A percentile compares a stretch with the other conserved stretches of the same genome.
Evolutionary conservation across 30 jellyfish, hydroid and myxozoan species (phyloP).

Genomic region (Hydractinia symbiolongicarpus): DNA sequence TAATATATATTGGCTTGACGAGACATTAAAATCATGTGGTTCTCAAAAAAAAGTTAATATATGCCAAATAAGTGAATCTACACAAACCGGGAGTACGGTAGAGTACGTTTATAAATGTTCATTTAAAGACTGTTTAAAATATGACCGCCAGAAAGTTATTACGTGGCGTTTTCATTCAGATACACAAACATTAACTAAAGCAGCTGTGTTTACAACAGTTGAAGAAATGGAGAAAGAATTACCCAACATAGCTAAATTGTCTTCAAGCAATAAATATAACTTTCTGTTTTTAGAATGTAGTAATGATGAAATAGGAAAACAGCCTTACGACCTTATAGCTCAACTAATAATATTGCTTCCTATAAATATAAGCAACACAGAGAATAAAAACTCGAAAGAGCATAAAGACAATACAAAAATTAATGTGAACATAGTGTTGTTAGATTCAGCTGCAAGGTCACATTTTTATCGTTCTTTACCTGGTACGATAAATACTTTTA

Average conservation of each 20-base stretch:
- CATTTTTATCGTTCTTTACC: slow-evolving; percentile 69
- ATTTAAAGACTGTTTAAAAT: slow-evolving; percentile 1
- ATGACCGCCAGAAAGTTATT: neutral
- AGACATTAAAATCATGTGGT: slow-evolving; percentile 35
- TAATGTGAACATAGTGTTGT: slow-evolving; percentile 44
- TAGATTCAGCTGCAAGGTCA: slow-evolving; percentile 71
- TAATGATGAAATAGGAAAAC: neutral
- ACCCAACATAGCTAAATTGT: neutral
- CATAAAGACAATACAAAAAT: neutral
- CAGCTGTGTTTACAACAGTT: neutral
- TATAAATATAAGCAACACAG: neutral
- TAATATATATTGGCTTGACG: slow-evolving; percentile 34
- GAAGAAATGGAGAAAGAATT: slow-evolving; percentile 13
- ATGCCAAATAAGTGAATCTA: neutral
- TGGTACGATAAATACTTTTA: slow-evolving; percentile 35
- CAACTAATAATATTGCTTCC: slow-evolving; percentile 47
- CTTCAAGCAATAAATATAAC: slow-evolving; percentile 26
- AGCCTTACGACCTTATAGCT: neutral
- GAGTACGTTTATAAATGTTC: slow-evolving; percentile 4
- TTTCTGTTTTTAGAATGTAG: slow-evolving; percentile 47
- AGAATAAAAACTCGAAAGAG: neutral
- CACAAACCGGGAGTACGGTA: neutral
- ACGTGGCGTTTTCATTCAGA: neutral
- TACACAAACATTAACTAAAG: neutral
- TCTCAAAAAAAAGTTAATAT: neutral